Conservation (phyloP, 2,797 vertebrate genomes). For the Malacoctenus gilli region DNA sequence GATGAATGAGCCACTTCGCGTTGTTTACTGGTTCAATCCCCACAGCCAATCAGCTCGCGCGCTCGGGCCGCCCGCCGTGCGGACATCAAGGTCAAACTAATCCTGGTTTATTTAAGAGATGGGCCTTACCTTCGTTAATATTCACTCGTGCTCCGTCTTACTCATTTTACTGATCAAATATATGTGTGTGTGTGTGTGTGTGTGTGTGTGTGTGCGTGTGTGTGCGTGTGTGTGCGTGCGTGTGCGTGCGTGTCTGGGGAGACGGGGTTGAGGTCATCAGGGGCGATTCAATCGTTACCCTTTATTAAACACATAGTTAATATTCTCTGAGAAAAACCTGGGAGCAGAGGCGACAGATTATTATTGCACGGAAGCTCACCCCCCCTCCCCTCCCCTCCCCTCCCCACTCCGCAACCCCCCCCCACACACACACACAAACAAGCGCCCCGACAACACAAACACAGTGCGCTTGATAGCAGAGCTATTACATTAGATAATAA, state of each 20-base stretch:
- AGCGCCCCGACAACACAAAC: conserved; percentile 38
- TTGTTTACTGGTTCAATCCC: conserved; percentile 69
- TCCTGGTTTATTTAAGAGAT: conserved; percentile 56
- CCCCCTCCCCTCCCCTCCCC: background rate
- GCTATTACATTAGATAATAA: conserved; percentile 57
- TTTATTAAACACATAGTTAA: conserved; percentile 70
- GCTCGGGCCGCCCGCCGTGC: conserved; percentile 40
- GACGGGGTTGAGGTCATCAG: conserved; percentile 38
- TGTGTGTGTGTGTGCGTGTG: conserved; percentile 3
- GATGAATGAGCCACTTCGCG: conserved; percentile 67
- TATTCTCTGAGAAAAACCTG: conserved; percentile 66
- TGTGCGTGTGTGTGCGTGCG: conserved; percentile 12
- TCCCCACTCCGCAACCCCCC: conserved; percentile 10
- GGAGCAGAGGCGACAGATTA: conserved; percentile 38
- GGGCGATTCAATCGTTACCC: conserved; percentile 53
- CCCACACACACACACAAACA: conserved; percentile 11
- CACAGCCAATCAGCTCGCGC: conserved; percentile 62
- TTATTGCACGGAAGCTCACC: conserved; percentile 34
- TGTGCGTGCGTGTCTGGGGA: conserved; percentile 1
- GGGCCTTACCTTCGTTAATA: conserved; percentile 58
- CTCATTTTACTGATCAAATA: conserved; percentile 46
- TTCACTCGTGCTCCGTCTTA: conserved; percentile 42
- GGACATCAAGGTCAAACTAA: conserved; percentile 70
- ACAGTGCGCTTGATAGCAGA: conserved; percentile 48
- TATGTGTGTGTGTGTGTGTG: conserved; percentile 13